These are phyloP conservation scores for Pogonocichla stellata DNA, from an alignment of 2,113 vertebrate species.

Conservation along the genomic window DNA sequence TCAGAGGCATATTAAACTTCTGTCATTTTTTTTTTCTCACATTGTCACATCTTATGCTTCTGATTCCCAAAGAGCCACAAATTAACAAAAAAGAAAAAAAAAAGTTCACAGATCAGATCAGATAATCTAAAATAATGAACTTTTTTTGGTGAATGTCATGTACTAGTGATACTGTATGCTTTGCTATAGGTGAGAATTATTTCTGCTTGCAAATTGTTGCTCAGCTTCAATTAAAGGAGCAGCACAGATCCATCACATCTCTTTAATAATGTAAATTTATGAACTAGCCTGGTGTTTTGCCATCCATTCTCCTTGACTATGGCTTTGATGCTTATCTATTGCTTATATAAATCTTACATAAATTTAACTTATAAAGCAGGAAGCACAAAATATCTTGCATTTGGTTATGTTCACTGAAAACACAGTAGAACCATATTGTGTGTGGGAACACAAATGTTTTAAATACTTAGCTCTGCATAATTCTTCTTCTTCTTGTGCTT, in stretches of 20 bases:
- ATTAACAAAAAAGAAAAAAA: neutral
- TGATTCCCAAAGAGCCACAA: neutral
- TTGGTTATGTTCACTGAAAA: neutral
- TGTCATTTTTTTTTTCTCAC: neutral
- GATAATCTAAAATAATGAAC: neutral
- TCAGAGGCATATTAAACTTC: constrained; percentile 14
- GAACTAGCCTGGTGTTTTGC: neutral
- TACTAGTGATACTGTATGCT: neutral
- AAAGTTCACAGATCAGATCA: neutral
- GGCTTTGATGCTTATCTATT: neutral
- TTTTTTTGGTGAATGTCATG: neutral
- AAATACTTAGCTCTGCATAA: constrained; percentile 30
- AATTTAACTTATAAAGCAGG: neutral
- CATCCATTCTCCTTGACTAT: neutral
- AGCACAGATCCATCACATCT: neutral
- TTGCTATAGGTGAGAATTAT: neutral
- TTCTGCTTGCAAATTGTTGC: neutral
- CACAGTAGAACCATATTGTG: constrained; percentile 14
- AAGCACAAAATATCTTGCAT: neutral
- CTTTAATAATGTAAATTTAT: constrained; percentile 26
- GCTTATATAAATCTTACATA: constrained; percentile 37
- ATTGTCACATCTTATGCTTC: neutral
- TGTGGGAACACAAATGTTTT: constrained; percentile 32
- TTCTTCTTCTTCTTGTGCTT: neutral
- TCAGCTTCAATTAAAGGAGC: neutral